Evolutionary conservation across 2,113 vertebrate genomes (phyloP).

Genomic region (crab-eating macaque (Macaca fascicularis)): T2T-MFA8v1.1 NC_088385.1:48809501-48810000

Average conservation of each 20-base stretch:
- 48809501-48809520: not conserved
- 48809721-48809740: conserved; percentile 26
- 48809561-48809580: conserved; percentile 27
- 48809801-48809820: not conserved
- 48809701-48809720: not conserved
- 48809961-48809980: not conserved
- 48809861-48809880: not conserved
- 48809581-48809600: conserved; percentile 10
- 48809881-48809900: conserved; percentile 13
- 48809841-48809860: not conserved
- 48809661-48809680: conserved; percentile 8
- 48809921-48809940: not conserved
- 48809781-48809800: conserved; percentile 13
- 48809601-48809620: not conserved
- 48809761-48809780: conserved; percentile 20
- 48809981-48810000: not conserved
- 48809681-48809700: not conserved
- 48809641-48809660: not conserved
- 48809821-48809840: not conserved
- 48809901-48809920: conserved; percentile 18
- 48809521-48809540: conserved; percentile 8
- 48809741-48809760: not conserved
- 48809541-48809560: conserved; percentile 51
- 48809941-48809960: not conserved
- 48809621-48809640: conserved; percentile 25